A percentile compares a stretch with the other conserved stretches of the same genome.
Evolutionary conservation across 2,888 invertebrate genomes (phyloP).

Genomic region (Drosophila anceps): DNA sequence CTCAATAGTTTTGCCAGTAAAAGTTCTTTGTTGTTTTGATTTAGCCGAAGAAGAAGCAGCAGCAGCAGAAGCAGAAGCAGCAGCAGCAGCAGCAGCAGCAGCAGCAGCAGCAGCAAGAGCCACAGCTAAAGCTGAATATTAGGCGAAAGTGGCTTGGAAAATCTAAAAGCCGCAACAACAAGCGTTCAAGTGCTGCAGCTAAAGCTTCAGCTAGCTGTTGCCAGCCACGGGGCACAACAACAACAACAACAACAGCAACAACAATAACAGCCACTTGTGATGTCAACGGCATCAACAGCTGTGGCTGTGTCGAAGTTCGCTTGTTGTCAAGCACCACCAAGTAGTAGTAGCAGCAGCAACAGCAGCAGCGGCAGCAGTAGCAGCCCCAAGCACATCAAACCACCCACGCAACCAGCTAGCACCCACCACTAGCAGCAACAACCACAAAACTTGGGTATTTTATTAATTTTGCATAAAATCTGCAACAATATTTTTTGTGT

Average conservation of each 20-base stretch:
- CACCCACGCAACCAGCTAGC: neutral
- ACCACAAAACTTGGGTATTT: conserved; percentile 61
- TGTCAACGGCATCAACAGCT: conserved; percentile 73
- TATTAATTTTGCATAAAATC: conserved; percentile 73
- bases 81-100: conserved; percentile 21
- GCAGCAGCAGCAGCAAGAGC: conserved; percentile 20
- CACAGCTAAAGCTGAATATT: conserved; percentile 63
- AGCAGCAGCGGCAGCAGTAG: conserved; percentile 21
- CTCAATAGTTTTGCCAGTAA: conserved; percentile 67
- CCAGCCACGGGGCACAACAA: conserved; percentile 35
- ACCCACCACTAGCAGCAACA: conserved; percentile 15
- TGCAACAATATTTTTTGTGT: conserved; percentile 33
- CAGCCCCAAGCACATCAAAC: conserved; percentile 8
- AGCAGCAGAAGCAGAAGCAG: conserved; percentile 24
- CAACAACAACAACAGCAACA: conserved; percentile 22
- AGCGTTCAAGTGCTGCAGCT: conserved; percentile 55
- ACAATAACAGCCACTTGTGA: conserved; percentile 60
- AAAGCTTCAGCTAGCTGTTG: conserved; percentile 10
- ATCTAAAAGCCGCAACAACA: conserved; percentile 76
- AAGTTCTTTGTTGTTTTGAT: conserved; percentile 71
- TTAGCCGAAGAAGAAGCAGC: conserved; percentile 47
- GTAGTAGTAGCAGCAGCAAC: conserved; percentile 21
- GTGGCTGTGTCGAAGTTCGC: conserved; percentile 54
- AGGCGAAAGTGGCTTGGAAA: conserved; percentile 76
- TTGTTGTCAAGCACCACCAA: conserved; percentile 39